Conservation (phyloP, 2,797 vertebrate species). For the Lindbergichthys nudifrons region DNA sequence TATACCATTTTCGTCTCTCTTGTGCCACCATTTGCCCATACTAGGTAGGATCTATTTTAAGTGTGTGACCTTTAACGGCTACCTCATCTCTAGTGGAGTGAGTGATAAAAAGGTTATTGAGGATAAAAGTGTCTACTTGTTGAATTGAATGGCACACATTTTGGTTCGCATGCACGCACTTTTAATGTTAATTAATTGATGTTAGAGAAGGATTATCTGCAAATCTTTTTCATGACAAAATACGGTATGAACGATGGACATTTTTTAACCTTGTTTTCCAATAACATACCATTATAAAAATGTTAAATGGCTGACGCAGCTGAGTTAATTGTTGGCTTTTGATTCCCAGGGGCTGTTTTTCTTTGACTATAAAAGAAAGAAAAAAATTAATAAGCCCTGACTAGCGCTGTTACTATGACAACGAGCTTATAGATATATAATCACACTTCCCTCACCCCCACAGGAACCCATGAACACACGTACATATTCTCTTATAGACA, state of each 20-base stretch:
- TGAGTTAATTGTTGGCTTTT: conserved; percentile 62
- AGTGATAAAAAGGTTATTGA: conserved; percentile 47
- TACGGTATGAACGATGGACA: conserved; percentile 1
- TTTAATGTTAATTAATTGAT: conserved; percentile 40
- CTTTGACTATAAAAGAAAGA: conserved; percentile 33
- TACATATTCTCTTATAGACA: conserved; percentile 16
- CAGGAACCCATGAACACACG: conserved; percentile 13
- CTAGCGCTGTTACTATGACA: conserved; percentile 73
- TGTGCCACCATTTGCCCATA: conserved; percentile 53
- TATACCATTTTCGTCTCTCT: conserved; percentile 6
- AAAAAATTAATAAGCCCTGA: conserved; percentile 33
- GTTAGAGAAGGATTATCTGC: conserved; percentile 44
- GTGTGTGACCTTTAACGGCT: conserved; percentile 64
- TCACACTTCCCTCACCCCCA: conserved; percentile 37
- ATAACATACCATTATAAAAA: conserved; percentile 58
- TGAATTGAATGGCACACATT: conserved; percentile 21
- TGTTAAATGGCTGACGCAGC: conserved; percentile 50
- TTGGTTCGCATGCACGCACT: neutral
- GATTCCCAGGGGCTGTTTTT: conserved; percentile 54
- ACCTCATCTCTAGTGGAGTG: conserved; percentile 46
- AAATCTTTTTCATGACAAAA: conserved; percentile 42
- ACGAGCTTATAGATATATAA: conserved; percentile 69
- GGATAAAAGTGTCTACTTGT: conserved; percentile 47
- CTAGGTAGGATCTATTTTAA: conserved; percentile 67
- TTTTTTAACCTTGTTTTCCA: conserved; percentile 50